Conservation (phyloP, 2,113 vertebrate genomes). For the Lophius piscatorius region DNA sequence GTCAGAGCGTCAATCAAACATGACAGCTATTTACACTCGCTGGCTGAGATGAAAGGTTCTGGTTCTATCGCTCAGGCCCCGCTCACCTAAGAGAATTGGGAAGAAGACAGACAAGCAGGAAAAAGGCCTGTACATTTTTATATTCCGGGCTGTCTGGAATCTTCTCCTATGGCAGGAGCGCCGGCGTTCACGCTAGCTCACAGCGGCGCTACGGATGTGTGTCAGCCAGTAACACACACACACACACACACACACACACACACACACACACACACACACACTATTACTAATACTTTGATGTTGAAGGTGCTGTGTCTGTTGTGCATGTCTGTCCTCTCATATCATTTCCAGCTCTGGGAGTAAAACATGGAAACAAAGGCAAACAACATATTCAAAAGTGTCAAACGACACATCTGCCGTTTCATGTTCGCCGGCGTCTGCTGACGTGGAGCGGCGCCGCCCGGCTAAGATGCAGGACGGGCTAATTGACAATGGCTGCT, state of each 20-base stretch:
- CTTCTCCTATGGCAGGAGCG: slow-evolving; percentile 54
- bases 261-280: slow-evolving; percentile 24
- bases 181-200: slow-evolving; percentile 28
- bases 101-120: slow-evolving; percentile 68
- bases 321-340: slow-evolving; percentile 74
- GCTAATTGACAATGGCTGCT: slow-evolving; percentile 60
- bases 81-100: slow-evolving; percentile 67
- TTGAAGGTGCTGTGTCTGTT: slow-evolving; percentile 71
- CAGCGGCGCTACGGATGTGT: slow-evolving; percentile 11
- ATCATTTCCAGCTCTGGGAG: slow-evolving; percentile 61
- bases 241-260: slow-evolving; percentile 26
- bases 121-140: slow-evolving; percentile 67
- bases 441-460: slow-evolving; percentile 43
- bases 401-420: slow-evolving; percentile 62
- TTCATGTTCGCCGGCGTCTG: slow-evolving; percentile 50
- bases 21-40: slow-evolving; percentile 81
- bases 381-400: slow-evolving; percentile 72
- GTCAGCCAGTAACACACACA: slow-evolving; percentile 29
- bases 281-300: slow-evolving; percentile 71
- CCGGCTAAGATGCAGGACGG: slow-evolving; percentile 42
- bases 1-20: slow-evolving; percentile 81
- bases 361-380: slow-evolving; percentile 77
- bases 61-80: slow-evolving; percentile 68
- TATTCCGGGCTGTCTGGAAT: slow-evolving; percentile 67
- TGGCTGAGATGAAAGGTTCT: slow-evolving; percentile 75